A percentile compares a stretch with the other conserved stretches of the same genome.
Evolutionary conservation across 2,113 vertebrate species (phyloP).

Genomic region (Pogona vitticeps): DNA sequence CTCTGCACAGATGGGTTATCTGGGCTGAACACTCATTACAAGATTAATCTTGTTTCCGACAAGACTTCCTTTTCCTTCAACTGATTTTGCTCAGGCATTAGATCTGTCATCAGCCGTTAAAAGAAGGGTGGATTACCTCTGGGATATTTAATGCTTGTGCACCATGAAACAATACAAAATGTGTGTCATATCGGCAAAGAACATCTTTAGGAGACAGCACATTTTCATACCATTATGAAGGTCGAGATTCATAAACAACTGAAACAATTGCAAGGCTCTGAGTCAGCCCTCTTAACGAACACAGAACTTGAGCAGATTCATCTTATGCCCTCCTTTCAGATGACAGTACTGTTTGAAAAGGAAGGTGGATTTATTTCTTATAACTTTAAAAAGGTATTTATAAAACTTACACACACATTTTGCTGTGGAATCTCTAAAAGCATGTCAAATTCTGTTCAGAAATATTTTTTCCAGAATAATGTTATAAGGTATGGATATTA

Average conservation of each 20-base stretch:
- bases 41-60: constrained; percentile 91
- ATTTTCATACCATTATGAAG: constrained; percentile 65
- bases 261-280: constrained; percentile 57
- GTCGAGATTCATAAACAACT: constrained; percentile 72
- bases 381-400: not conserved
- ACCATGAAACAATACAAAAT: constrained; percentile 71
- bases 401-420: not conserved
- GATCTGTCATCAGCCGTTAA: constrained; percentile 83
- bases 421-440: not conserved
- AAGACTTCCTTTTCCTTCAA: constrained; percentile 89
- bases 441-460: not conserved
- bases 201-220: constrained; percentile 78
- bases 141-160: constrained; percentile 70
- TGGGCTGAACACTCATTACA: constrained; percentile 86
- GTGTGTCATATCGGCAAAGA: constrained; percentile 76
- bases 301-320: not conserved
- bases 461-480: not conserved
- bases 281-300: constrained; percentile 27
- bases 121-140: constrained; percentile 76
- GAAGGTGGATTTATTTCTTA: not conserved
- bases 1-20: constrained; percentile 88
- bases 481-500: not conserved
- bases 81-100: constrained; percentile 84
- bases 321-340: accelerated
- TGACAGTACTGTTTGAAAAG: not conserved